Evolutionary conservation across 1,140 invertebrate genomes (phyloP).

Genomic region (Ostrea denselamellosa): DNA sequence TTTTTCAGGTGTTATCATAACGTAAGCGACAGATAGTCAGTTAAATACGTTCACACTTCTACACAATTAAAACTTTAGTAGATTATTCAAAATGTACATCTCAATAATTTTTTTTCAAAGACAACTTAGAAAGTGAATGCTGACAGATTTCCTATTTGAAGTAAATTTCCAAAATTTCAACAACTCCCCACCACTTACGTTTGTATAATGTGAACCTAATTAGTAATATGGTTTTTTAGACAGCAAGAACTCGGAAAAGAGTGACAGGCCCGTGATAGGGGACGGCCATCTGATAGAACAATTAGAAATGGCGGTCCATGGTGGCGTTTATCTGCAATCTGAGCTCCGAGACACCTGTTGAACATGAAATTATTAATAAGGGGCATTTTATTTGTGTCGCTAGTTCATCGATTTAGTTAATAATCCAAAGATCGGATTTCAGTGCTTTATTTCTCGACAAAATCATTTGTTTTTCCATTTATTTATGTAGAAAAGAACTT

Average conservation of each 20-base stretch:
- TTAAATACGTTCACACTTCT: neutral
- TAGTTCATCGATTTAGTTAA: conserved; percentile 20
- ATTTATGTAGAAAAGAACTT: neutral
- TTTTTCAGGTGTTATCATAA: conserved; percentile 25
- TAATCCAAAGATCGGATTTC: neutral
- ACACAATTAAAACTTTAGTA: no score
- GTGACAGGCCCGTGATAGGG: conserved; percentile 8
- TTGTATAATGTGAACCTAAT: no score
- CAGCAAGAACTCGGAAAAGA: neutral
- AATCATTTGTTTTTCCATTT: neutral
- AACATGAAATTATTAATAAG: conserved; percentile 34
- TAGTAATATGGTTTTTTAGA: no score
- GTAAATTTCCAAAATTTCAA: no score
- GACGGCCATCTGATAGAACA: neutral
- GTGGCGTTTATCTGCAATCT: neutral
- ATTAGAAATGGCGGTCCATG: conserved; percentile 22
- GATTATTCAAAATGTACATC: no score
- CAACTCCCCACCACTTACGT: no score
- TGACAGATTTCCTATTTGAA: no score
- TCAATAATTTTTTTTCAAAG: no score
- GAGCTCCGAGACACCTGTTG: conserved; percentile 18
- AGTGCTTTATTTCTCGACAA: neutral
- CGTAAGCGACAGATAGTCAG: neutral
- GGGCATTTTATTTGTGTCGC: conserved; percentile 3
- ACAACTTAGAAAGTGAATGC: no score